Base-by-base conservation (phyloP, 2,888 invertebrate genomes). In the Latheticus oryzae region DNA sequence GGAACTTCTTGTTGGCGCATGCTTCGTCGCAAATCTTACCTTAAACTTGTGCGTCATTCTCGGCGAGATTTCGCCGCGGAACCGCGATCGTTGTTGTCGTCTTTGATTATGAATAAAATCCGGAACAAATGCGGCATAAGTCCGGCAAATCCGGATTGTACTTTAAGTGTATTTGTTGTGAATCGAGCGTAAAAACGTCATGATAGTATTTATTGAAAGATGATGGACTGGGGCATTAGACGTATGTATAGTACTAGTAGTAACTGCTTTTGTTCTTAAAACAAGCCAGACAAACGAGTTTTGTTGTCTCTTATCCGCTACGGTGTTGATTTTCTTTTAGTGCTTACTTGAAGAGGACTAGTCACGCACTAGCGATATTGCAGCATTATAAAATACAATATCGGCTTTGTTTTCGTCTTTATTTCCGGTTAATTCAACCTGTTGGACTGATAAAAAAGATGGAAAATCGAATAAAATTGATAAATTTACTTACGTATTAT, bases 191-290 rank as follows among this genome's bases (percentile, higher is more conserved):
- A 7, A 42, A n/a, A 13, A 51, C 5, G 21, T 13, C 12, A 38
- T 55, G 47, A 23, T 40, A 24, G 45, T 58, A 23, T 17, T 15
- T 7, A 58, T 61, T 45, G 58, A 63, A 84, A 79, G 73, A 87
- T 87, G 87, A 86, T 87, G 87, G 87, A 87, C 81, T 87, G 87
- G 87, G 87, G 87, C 66, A 85, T 87, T 71, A 83, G 87, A 83
- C 85, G 87, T 87, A 84, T 83, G 87, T 84, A 79, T 32, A n/a
- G 32, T 33, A 8, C 15, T n/a, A n/a, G n/a, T n/a, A n/a, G n/a
- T n/a, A n/a, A n/a, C n/a, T 38, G 24, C 30, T 51, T n/a, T 51
- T 45, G 45, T 52, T 24, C 37, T 54, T 50, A 50, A 28, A 26
- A 16, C 17, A 32, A 12, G 12, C 17, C 37, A 28, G 28, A 16